Evolutionary conservation across 2,888 invertebrate species (phyloP).

Genomic region (Crepidodera aurea): DNA sequence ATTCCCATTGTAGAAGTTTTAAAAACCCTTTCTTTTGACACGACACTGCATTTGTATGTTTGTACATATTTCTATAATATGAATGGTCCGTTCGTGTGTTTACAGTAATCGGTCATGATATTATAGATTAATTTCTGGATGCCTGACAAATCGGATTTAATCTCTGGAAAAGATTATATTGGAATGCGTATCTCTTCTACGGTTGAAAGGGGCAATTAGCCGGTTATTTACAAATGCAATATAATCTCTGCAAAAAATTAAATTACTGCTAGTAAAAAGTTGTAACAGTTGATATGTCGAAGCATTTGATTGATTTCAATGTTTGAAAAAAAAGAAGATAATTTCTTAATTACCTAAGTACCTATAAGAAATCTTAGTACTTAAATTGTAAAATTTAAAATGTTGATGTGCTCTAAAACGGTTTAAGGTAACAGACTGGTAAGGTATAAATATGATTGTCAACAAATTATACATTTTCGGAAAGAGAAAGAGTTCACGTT

Average conservation of each 20-base stretch:
- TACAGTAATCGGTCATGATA: constrained; percentile 37
- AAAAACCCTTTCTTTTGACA: neutral
- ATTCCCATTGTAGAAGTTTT: no score
- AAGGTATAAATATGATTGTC: no score
- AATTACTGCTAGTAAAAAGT: constrained; percentile 1
- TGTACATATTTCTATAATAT: constrained; percentile 39
- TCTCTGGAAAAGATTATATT: constrained; percentile 23
- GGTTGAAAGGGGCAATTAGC: constrained; percentile 8
- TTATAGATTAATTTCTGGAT: constrained; percentile 38
- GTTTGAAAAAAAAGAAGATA: no score
- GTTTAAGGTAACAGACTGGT: no score
- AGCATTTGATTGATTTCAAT: no score
- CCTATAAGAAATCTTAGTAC: no score
- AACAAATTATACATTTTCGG: no score
- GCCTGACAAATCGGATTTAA: constrained; percentile 30
- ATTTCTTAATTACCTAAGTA: no score
- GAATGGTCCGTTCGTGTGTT: constrained; percentile 32
- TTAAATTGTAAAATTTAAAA: no score
- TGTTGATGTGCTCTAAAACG: no score
- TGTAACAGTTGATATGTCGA: neutral
- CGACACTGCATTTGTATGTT: constrained; percentile 23
- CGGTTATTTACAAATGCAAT: constrained; percentile 8
- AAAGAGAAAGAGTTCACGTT: no score
- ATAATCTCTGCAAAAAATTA: neutral
- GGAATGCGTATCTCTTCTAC: constrained; percentile 12